Evolutionary conservation across 1,140 invertebrate genomes (phyloP), one percentile per base, ranked within the genome.

Genomic region (Pantala flavescens): DNA sequence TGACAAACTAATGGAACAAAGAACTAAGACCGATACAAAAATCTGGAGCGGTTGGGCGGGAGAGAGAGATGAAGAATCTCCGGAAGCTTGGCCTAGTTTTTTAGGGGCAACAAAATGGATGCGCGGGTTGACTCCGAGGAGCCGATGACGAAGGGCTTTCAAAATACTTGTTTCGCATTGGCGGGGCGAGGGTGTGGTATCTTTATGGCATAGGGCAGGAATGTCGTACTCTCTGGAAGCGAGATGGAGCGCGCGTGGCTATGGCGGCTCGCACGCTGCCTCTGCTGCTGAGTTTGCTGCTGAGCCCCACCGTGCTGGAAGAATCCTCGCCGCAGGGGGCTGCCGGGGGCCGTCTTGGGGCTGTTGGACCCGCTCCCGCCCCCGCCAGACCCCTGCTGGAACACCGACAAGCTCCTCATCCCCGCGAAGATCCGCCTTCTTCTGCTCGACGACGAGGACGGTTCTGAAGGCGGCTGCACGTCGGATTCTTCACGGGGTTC

Each of bases 181-280:
- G 28, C 28, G 9, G 28, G 28, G 9, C 28, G 28, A 36, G 28
- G 28, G 28, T 36, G 28, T 36, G 28, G 28, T 36, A 36, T 36
- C 28, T 5, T 36, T 9, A 36, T 36, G 28, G 28, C 28, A 36
- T 36, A 36, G 28, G 28, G 28, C 9, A 36, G 28, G 28, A 36
- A 36, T 36, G 85, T 85, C 87, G 87, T 91, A 91, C 90, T 91
- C 90, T 91, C 90, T 81, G 90, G 90, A 81, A 91, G 87, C 80
- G 89, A 90, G 84, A 90, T 90, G 84, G 90, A 90, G 80, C 88
- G 88, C 84, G 90, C 87, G 82, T 89, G 88, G 78, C 43, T 28
- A 89, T 88, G 80, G 90, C 71, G 71, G 71, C 71, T 63, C 5
- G 49, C n/a, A 5, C 49, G 49, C 49, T 63, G 49, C 12, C 49